Evolutionary conservation across 2,797 vertebrate genomes (phyloP).

Genomic region (Anguilla obscura): DNA sequence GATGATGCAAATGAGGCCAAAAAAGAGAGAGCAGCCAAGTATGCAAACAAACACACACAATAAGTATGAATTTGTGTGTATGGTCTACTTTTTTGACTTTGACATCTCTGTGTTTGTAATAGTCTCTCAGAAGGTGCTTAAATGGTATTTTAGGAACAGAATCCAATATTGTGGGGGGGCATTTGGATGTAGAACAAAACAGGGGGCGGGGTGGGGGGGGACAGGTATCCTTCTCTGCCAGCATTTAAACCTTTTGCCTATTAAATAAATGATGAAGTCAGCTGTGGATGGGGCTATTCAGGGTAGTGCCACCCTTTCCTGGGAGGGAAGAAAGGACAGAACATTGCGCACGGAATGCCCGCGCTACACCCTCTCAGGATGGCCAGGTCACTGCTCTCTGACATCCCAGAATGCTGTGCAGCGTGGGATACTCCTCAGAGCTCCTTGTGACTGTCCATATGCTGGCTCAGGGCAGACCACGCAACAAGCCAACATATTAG

Average conservation of each 20-base stretch:
- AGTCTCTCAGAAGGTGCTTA: background rate
- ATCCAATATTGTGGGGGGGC: background rate
- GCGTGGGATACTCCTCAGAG: background rate
- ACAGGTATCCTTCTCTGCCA: background rate
- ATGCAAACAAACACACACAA: background rate
- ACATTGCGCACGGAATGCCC: background rate
- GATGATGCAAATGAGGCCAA: background rate
- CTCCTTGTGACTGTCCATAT: background rate
- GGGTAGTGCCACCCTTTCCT: background rate
- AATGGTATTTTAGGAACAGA: background rate
- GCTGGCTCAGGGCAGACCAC: background rate
- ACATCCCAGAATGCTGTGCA: background rate
- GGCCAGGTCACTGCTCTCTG: conserved; percentile 5
- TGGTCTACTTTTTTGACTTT: background rate
- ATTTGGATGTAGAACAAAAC: background rate
- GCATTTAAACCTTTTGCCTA: background rate
- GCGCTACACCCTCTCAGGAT: background rate
- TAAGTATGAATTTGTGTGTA: background rate
- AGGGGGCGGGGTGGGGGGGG: background rate
- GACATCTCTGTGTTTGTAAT: background rate
- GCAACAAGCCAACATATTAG: background rate
- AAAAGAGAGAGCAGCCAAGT: background rate
- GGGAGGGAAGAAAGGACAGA: background rate
- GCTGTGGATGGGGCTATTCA: background rate
- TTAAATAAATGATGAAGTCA: conserved; percentile 3